phyloP scores from a whole-genome alignment of 1,140 invertebrate species.

The Brachionus sp. region DNA sequence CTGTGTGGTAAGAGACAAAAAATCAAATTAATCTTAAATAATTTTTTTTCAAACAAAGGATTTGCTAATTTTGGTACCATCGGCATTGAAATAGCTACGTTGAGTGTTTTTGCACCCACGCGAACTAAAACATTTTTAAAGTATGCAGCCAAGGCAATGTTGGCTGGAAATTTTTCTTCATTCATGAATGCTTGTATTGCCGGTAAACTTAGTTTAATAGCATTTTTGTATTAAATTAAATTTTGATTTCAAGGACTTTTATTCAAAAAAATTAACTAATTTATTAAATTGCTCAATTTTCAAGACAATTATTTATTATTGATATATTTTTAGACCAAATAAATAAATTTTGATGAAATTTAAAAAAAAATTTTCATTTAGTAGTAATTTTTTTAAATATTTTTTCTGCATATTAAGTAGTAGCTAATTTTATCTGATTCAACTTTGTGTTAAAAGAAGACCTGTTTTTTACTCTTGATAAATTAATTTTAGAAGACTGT shows the following conservation, averaged over 20 bases:
- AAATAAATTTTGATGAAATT: not conserved
- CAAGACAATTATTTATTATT: not conserved
- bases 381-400: not conserved
- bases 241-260: constrained; percentile 17
- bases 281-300: not conserved
- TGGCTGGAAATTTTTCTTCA: constrained; percentile 76
- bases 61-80: constrained; percentile 89
- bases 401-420: not conserved
- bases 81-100: constrained; percentile 77
- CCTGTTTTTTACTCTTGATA: too few relatives aligned
- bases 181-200: constrained; percentile 88
- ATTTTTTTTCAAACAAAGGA: constrained; percentile 59
- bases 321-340: not conserved
- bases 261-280: constrained; percentile 18
- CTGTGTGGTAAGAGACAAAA: constrained; percentile 67
- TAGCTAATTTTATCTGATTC: too few relatives aligned
- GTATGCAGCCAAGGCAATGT: constrained; percentile 72
- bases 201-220: constrained; percentile 61
- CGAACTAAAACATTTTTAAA: constrained; percentile 68
- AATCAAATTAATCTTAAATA: not conserved
- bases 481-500: too few relatives aligned
- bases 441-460: too few relatives aligned
- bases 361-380: not conserved
- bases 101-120: constrained; percentile 74
- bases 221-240: not conserved